Percentiles rank a stretch among this genome's conserved stretches.
Evolutionary conservation across 37 sponge, comb jelly and placozoan species (phyloP).

Genomic region (Lycopodina hypogea): DNA sequence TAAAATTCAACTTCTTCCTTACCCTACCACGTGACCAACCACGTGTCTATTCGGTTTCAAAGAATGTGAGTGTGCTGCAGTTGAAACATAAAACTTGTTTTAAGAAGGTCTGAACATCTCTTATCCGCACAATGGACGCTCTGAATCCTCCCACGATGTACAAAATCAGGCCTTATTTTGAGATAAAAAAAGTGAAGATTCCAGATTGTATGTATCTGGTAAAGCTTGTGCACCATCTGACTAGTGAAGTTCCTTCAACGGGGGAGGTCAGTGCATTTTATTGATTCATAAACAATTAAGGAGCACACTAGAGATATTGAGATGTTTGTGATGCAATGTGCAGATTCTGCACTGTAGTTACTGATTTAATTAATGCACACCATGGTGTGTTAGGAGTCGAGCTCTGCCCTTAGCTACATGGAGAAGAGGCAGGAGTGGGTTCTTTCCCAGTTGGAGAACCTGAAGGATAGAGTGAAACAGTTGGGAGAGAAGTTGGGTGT

Average conservation of each 20-base stretch:
- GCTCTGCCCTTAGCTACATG: constrained; percentile 47
- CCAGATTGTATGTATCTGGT: constrained; percentile 80
- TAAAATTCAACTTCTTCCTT: neutral
- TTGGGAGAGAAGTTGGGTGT: constrained; percentile 45
- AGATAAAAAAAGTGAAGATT: constrained; percentile 70
- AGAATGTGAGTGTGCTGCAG: too few relatives aligned
- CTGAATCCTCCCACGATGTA: constrained; percentile 59
- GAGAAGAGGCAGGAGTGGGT: constrained; percentile 66
- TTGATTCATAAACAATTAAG: too few relatives aligned
- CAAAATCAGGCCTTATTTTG: constrained; percentile 62
- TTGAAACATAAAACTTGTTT: too few relatives aligned
- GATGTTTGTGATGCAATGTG: too few relatives aligned
- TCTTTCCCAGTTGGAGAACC: constrained; percentile 27
- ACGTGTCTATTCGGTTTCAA: too few relatives aligned
- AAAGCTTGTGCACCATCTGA: constrained; percentile 47
- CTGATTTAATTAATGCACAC: neutral
- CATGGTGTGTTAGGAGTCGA: neutral
- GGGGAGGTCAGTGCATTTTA: constrained; percentile 11
- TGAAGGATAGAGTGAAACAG: constrained; percentile 47
- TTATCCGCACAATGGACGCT: neutral
- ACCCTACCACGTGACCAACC: too few relatives aligned
- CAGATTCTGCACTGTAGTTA: too few relatives aligned
- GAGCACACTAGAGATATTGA: neutral
- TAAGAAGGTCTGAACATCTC: neutral
- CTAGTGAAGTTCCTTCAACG: constrained; percentile 6